Evolutionary conservation across 1,140 invertebrate genomes (phyloP), one percentile per base, ranked within the genome.

Genomic region (Pogonognathellus flavescens): DNA sequence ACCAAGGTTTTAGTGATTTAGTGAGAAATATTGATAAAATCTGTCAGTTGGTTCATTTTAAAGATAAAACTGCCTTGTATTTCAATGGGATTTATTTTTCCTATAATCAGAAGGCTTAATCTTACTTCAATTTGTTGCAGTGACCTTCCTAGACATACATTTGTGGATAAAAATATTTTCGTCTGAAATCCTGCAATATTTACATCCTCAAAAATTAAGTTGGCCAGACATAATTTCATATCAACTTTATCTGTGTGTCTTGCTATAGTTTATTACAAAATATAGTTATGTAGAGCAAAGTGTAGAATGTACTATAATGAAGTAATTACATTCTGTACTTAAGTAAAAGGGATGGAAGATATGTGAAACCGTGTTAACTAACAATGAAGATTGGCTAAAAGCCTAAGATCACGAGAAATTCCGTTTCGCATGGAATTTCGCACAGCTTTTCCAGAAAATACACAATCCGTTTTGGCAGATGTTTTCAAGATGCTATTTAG

Each of bases 81-180:
- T 76, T 49, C 16, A 76, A 31, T 49, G 13, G n/a, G 18, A 6
- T 13, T 25, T n/a, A n/a, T n/a, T n/a, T n/a, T n/a, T n/a, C n/a
- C n/a, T n/a, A n/a, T n/a, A n/a, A 70, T 76, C 31, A 41, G 7
- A 76, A 41, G 13, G 6, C 22, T 31, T 11, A 13, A 70, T 70
- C 66, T 70, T n/a, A n/a, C 31, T 41, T 41, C 1, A 41, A 41
- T 72, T n/a, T 13, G 16, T 76, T 62, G 8, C 59, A 31, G 9
- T 76, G 70, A 76, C 70, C 70, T 76, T 76, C 70, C 16, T 18
- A n/a, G n/a, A n/a, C 70, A 76, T 76, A 76, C n/a, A 76, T 13
- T 72, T 14, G 13, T 41, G 22, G 66, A 72, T 72, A 72, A 31
- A 49, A 72, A 41, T n/a, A n/a, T n/a, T n/a, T 18, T 60, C 6